These are phyloP conservation scores for Catalaphyllia jardinei DNA, from an alignment of 64 coral and sea anemone species.

Conservation along the genomic window DNA sequence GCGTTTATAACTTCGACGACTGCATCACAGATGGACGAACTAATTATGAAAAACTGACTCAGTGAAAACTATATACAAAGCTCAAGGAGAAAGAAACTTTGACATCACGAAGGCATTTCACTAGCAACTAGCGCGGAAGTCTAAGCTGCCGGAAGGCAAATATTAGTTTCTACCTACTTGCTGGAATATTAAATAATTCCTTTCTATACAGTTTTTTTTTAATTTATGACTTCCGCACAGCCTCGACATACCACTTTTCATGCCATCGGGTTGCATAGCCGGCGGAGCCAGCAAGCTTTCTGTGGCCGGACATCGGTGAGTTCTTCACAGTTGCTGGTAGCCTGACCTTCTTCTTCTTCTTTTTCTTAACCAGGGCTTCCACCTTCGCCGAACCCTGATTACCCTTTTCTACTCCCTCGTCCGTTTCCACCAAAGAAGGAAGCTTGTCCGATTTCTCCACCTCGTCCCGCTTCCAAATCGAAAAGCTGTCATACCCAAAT, in stretches of 20 bases:
- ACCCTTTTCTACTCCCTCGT: neutral
- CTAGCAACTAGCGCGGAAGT: too few species aligned
- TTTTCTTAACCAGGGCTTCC: neutral
- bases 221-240: neutral
- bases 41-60: too few species aligned
- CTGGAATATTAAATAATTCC: neutral
- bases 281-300: constrained; percentile 26
- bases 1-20: too few species aligned
- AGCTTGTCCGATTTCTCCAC: constrained; percentile 34
- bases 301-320: neutral
- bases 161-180: too few species aligned
- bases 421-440: constrained; percentile 8
- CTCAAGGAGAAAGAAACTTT: too few species aligned
- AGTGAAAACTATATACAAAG: too few species aligned
- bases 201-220: neutral
- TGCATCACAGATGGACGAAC: too few species aligned
- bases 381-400: neutral
- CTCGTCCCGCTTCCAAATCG: constrained; percentile 65
- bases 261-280: constrained; percentile 40
- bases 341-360: constrained; percentile 7
- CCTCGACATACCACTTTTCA: constrained; percentile 54
- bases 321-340: constrained; percentile 1
- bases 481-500: constrained; percentile 60
- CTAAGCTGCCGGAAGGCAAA: too few species aligned
- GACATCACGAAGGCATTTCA: too few species aligned